phyloP scores from a whole-genome alignment of 37 sponge, comb jelly and placozoan genomes.

The Crambe crambe region DNA sequence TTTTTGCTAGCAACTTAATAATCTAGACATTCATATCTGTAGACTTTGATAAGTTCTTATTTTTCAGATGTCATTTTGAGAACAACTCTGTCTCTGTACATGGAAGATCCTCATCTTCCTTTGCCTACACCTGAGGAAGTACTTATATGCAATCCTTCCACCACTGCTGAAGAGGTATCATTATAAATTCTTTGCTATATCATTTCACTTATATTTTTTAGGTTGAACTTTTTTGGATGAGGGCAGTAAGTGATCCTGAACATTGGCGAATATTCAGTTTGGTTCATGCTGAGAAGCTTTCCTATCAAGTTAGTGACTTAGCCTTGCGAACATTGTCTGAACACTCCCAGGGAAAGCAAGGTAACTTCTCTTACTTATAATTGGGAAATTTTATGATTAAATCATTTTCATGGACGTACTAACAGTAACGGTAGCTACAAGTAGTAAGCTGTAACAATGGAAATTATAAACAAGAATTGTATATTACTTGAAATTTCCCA shows the following conservation, averaged over 20 bases:
- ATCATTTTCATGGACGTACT: too few species aligned
- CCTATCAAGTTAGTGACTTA: conserved; percentile 61
- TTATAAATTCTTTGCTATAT: too few species aligned
- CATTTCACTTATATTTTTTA: too few species aligned
- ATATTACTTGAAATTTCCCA: too few species aligned
- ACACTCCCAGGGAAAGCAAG: conserved; percentile 23
- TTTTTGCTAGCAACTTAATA: too few species aligned
- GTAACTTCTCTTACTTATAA: too few species aligned
- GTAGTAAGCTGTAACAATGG: too few species aligned
- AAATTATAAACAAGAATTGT: too few species aligned
- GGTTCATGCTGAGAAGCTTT: conserved; percentile 69
- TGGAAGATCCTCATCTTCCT: conserved; percentile 61
- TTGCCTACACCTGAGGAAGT: conserved; percentile 73
- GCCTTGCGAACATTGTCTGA: conserved; percentile 45
- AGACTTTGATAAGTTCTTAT: too few species aligned
- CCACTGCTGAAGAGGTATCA: conserved; percentile 81
- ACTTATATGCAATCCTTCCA: conserved; percentile 50
- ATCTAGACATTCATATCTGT: too few species aligned
- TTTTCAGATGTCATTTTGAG: conserved; percentile 23
- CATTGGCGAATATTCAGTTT: conserved; percentile 60
- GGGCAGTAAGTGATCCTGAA: conserved; percentile 70
- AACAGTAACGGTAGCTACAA: too few species aligned
- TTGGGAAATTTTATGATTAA: too few species aligned
- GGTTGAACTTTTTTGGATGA: conserved; percentile 70
- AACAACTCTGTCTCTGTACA: conserved; percentile 21